phyloP scores from a whole-genome alignment of 2,797 vertebrate genomes.

The Myotis vivesi region DNA sequence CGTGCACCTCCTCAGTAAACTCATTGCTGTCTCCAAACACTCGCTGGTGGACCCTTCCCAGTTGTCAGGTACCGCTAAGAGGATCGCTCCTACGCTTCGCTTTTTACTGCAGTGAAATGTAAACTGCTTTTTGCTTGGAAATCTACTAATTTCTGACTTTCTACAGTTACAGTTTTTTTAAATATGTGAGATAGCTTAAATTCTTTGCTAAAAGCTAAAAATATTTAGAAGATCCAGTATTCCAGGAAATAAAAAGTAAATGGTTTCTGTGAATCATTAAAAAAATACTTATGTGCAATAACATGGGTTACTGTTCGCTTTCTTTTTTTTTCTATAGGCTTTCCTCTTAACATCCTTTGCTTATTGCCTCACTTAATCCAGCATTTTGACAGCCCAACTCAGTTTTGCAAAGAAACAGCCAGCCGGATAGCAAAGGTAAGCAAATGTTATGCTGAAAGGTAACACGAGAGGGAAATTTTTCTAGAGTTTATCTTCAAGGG shows the following conservation, averaged over 20 bases:
- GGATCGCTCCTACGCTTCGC: neutral
- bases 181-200: neutral
- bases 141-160: constrained; percentile 47
- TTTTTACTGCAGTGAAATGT: neutral
- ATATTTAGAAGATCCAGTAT: neutral
- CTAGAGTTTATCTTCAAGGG: neutral
- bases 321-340: constrained; percentile 87
- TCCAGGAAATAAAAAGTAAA: constrained; percentile 42
- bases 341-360: constrained; percentile 98
- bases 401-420: constrained; percentile 98
- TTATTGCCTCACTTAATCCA: constrained; percentile 98
- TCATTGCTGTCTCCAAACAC: constrained; percentile 94
- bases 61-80: constrained; percentile 89
- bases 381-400: constrained; percentile 98
- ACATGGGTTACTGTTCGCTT: constrained; percentile 69
- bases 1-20: constrained; percentile 97
- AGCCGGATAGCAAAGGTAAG: constrained; percentile 96
- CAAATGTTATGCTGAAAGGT: neutral
- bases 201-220: neutral
- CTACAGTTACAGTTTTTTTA: neutral
- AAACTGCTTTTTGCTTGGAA: constrained; percentile 24
- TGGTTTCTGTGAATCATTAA: constrained; percentile 32
- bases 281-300: constrained; percentile 40
- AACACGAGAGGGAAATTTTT: neutral
- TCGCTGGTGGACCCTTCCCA: constrained; percentile 94